Conservation (phyloP, 2,797 vertebrate species). For the Bradypodion ventrale region DNA sequence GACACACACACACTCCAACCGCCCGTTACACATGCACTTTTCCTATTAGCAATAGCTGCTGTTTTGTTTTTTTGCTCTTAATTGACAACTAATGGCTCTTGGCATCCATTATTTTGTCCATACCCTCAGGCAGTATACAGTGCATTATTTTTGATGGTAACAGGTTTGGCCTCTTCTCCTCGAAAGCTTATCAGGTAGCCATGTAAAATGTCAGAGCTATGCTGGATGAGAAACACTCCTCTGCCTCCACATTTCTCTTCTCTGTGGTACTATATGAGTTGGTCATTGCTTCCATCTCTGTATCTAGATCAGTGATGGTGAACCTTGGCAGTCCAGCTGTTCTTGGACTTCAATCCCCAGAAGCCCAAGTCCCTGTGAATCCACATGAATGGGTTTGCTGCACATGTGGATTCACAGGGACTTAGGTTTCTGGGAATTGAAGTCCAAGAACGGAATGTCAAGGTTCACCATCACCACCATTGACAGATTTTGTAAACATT, state of each 20-base stretch:
- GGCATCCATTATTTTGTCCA: conserved; percentile 37
- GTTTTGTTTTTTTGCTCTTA: conserved; percentile 44
- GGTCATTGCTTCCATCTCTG: neutral
- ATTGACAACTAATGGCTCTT: conserved; percentile 60
- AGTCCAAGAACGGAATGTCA: too few species aligned
- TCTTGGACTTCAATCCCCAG: too few species aligned
- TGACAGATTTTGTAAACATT: neutral
- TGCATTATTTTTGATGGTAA: conserved; percentile 60
- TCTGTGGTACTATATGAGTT: neutral
- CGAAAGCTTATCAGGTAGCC: conserved; percentile 44
- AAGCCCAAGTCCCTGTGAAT: too few species aligned
- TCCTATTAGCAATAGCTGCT: too few species aligned
- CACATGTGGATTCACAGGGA: too few species aligned
- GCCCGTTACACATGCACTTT: conserved; percentile 28
- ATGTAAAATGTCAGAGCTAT: conserved; percentile 55
- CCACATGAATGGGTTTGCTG: too few species aligned
- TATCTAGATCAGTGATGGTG: too few species aligned
- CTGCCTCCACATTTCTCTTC: neutral
- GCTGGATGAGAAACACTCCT: conserved; percentile 16
- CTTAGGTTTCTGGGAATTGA: too few species aligned
- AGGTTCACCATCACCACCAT: too few species aligned
- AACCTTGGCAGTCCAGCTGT: too few species aligned
- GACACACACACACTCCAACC: neutral
- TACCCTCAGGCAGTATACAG: conserved; percentile 55
- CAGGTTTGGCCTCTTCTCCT: conserved; percentile 45